Base-by-base conservation (phyloP, 2,888 invertebrate species). In the Rhamphomyia laevipes region DNA sequence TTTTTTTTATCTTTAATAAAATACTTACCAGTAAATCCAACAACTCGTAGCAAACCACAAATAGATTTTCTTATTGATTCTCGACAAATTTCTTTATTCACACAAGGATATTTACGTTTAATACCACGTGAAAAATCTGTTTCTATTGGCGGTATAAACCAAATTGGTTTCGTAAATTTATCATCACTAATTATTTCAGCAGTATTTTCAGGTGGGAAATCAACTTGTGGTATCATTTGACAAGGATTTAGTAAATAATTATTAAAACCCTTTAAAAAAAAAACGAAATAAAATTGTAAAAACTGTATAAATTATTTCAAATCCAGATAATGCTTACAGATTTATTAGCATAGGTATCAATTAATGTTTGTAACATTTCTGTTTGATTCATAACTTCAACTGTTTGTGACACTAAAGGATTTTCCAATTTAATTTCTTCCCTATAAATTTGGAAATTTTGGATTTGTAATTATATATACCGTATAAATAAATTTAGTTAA, bases 361-460 rank as follows among this genome's bases (percentile, higher is more conserved):
- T 69, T 3, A 70, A 58, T 1, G 66, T 65, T 46, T 67, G 66
- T 21, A 70, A 56, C 58, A 68, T 62, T 55, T 70, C 70, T 1
- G 68, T 68, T 56, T 70, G 69, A 44, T 70, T 67, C 68, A 70
- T 70, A 16, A 70, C 67, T 56, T 70, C 70, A 31, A 70, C 65
- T 7, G 69, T 69, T 59, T 70, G 70, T 11, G 68, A 68, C 3
- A 70, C 63, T 18, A 69, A 50, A 0, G 68, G 63, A 53, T 68
- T 68, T 38, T 61, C 63, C 1, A 68, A 56, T 55, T 63, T 62
- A 4, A 69, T 53, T 18, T 51, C 51, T 10, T 59, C 57, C 31
- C 67, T 67, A 30, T n/a, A 45, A 46, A 38, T 18, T 18, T 12
- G 12, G n/a, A n/a, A 15, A 15, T 15, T 38, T 6, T n/a, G 6